Percentiles rank a stretch among this genome's conserved stretches.
Evolutionary conservation across 2,113 vertebrate species (phyloP).

Genomic region (Bostrychus sinensis): DNA sequence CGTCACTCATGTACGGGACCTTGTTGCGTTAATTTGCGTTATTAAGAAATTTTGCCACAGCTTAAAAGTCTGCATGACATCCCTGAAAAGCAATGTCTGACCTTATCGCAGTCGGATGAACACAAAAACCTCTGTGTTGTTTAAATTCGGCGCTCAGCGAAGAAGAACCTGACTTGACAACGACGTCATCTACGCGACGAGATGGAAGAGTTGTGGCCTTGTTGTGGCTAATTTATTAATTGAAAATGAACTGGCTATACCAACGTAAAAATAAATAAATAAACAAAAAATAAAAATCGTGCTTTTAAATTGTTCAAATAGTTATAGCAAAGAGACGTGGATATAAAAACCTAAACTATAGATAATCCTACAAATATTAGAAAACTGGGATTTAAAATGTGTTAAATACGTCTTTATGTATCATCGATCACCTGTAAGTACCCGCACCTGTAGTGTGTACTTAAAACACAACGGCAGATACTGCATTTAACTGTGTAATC

Average conservation of each 20-base stretch:
- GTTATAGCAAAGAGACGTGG: too few species aligned
- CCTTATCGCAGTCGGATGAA: neutral
- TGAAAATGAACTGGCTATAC: neutral
- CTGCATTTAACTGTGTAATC: too few species aligned
- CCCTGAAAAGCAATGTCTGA: neutral
- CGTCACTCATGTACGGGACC: conserved; percentile 35
- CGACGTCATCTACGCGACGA: conserved; percentile 46
- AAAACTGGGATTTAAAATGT: too few species aligned
- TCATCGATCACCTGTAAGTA: too few species aligned
- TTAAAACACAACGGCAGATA: too few species aligned
- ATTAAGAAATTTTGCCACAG: neutral
- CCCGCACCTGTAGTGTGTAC: too few species aligned
- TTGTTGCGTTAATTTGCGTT: neutral
- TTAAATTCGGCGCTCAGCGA: conserved; percentile 48
- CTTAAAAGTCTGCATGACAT: neutral
- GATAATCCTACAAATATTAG: too few species aligned
- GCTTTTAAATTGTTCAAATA: too few species aligned
- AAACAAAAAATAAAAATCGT: too few species aligned
- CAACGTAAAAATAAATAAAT: too few species aligned
- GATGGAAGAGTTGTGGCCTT: neutral
- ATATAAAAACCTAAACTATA: too few species aligned
- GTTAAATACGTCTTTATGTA: too few species aligned
- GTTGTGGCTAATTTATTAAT: neutral
- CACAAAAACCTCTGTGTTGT: neutral
- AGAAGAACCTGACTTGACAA: accelerated